These are phyloP conservation scores for Amphimedon queenslandica DNA, from an alignment of 37 sponge, comb jelly and placozoan genomes.

Conservation along the genomic window DNA sequence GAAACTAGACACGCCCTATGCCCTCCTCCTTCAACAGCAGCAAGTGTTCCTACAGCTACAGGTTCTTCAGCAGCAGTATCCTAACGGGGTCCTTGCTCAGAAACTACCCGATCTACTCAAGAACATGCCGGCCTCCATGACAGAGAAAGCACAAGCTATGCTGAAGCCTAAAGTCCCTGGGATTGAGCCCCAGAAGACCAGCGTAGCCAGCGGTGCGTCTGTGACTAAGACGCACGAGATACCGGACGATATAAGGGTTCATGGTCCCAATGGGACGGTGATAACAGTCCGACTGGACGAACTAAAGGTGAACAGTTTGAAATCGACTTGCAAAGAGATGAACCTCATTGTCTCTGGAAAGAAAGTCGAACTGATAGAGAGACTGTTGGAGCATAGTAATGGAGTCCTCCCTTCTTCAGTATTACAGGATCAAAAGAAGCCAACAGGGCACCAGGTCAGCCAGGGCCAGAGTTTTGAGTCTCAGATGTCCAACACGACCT, in stretches of 20 bases:
- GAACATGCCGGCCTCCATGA: slow-evolving; percentile 9
- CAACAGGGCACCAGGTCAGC: background rate
- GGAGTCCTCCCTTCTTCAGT: slow-evolving; percentile 52
- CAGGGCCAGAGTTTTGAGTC: slow-evolving; percentile 19
- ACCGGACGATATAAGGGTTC: slow-evolving; percentile 46
- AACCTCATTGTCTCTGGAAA: slow-evolving; percentile 82
- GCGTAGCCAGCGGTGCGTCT: background rate
- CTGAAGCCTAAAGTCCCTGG: background rate
- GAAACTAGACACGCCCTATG: slow-evolving; percentile 61
- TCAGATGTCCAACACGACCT: slow-evolving; percentile 14
- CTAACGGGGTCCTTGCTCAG: slow-evolving; percentile 69
- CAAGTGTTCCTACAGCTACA: slow-evolving; percentile 86
- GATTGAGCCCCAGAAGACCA: background rate
- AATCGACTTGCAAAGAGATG: slow-evolving; percentile 69
- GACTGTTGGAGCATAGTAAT: slow-evolving; percentile 74
- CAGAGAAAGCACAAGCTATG: slow-evolving; percentile 2
- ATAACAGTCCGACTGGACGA: slow-evolving; percentile 57
- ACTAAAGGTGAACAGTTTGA: slow-evolving; percentile 69
- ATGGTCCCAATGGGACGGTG: slow-evolving; percentile 38
- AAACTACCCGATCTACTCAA: slow-evolving; percentile 66
- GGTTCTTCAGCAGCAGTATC: slow-evolving; percentile 77
- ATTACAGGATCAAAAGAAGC: background rate
- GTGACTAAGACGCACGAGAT: slow-evolving; percentile 4
- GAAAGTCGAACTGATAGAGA: slow-evolving; percentile 74
- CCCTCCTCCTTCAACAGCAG: slow-evolving; percentile 75